Evolutionary conservation across 2,113 vertebrate species (phyloP).

Genomic region (Nettapus auritus): DNA sequence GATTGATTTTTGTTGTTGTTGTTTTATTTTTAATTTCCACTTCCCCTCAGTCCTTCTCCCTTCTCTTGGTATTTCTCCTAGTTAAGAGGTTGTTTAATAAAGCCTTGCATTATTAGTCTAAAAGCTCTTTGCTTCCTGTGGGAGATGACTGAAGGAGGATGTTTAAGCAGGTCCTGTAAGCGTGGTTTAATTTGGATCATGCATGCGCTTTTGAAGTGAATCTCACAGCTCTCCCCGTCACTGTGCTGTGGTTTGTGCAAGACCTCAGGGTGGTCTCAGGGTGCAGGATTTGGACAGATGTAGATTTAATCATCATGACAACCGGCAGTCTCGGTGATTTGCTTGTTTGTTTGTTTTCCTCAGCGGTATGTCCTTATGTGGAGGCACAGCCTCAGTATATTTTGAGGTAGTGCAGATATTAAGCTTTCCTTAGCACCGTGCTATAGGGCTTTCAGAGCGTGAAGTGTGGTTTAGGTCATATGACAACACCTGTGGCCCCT

Average conservation of each 20-base stretch:
- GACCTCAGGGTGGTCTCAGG: background rate
- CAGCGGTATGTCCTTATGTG: background rate
- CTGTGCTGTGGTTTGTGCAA: background rate
- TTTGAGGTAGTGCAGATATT: background rate
- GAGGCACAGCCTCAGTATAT: background rate
- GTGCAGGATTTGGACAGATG: rapidly evolving
- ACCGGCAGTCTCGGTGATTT: no score
- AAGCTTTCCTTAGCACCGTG: background rate
- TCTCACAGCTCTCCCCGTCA: rapidly evolving
- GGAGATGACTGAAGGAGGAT: background rate
- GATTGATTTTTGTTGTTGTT: no score
- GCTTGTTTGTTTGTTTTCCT: background rate
- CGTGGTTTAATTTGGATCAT: background rate
- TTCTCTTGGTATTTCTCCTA: background rate
- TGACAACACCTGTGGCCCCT: background rate
- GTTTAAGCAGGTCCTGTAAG: background rate
- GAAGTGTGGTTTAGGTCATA: rapidly evolving
- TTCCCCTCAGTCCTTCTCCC: background rate
- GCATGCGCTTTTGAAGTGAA: background rate
- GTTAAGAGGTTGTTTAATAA: background rate
- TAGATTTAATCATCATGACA: rapidly evolving
- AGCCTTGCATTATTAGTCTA: background rate
- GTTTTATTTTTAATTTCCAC: background rate
- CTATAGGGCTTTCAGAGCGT: background rate
- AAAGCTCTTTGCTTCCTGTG: background rate